phyloP scores from a whole-genome alignment of 2,888 invertebrate genomes.

The Eristalinus sepulchralis region DNA sequence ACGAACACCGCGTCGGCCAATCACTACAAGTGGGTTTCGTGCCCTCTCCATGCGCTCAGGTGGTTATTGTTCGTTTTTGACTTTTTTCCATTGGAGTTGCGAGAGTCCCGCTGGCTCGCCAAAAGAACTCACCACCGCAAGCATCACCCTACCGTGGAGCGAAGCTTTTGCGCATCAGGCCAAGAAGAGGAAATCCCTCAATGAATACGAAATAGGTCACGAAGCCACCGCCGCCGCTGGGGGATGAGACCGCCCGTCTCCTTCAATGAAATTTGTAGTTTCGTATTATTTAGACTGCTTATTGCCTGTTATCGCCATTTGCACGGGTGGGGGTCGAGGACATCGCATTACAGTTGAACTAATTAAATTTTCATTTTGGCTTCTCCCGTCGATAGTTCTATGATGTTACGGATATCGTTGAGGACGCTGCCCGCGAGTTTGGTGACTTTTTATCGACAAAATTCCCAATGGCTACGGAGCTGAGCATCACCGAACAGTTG shows the following conservation, averaged over 20 bases:
- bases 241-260: not conserved
- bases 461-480: constrained; percentile 75
- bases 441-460: constrained; percentile 79
- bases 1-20: not conserved
- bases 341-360: not conserved
- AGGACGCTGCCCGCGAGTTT: constrained; percentile 79
- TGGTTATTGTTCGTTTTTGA: not conserved
- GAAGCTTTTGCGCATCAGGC: not conserved
- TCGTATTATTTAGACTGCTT: constrained; percentile 33
- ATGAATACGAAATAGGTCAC: constrained; percentile 45
- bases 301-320: constrained; percentile 7
- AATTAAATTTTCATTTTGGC: constrained; percentile 45
- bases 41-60: not conserved
- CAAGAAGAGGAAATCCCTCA: constrained; percentile 29
- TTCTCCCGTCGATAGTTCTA: constrained; percentile 75
- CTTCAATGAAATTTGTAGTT: constrained; percentile 22
- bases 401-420: constrained; percentile 79
- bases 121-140: not conserved
- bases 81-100: not conserved
- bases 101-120: not conserved
- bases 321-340: not conserved
- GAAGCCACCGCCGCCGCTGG: not conserved
- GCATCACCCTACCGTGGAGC: not conserved
- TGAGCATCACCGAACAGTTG: constrained; percentile 74
- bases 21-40: not conserved